Evolutionary conservation across 2,888 invertebrate species (phyloP).

Genomic region (Cenopis cana): DNA sequence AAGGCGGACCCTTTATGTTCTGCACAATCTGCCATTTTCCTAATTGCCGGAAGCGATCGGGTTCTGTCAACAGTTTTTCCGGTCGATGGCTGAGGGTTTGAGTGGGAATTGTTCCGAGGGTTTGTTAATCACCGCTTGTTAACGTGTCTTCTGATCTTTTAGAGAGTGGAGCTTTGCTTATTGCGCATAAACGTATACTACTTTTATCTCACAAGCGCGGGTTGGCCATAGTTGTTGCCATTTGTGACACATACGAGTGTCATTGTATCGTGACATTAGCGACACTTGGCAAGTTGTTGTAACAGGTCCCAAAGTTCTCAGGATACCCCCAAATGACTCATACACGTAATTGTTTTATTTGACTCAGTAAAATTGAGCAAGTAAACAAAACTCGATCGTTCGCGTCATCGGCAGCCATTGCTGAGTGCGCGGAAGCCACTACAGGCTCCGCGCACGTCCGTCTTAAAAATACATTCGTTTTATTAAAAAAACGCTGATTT

Average conservation of each 20-base stretch:
- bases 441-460: too few species aligned
- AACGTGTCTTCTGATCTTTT: constrained; percentile 39
- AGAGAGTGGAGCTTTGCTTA: constrained; percentile 1
- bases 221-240: too few species aligned
- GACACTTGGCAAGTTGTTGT: too few species aligned
- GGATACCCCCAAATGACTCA: not conserved
- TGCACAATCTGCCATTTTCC: constrained; percentile 12
- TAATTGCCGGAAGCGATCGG: constrained; percentile 55
- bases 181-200: not conserved
- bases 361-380: too few species aligned
- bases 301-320: not conserved
- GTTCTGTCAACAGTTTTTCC: constrained; percentile 55
- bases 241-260: too few species aligned
- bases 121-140: constrained; percentile 20
- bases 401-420: too few species aligned
- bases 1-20: constrained; percentile 4
- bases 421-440: too few species aligned
- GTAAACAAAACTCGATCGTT: too few species aligned
- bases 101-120: constrained; percentile 33
- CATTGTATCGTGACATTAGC: too few species aligned
- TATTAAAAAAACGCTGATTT: too few species aligned
- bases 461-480: too few species aligned
- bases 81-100: constrained; percentile 45
- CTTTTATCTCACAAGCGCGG: not conserved
- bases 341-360: too few species aligned